Evolutionary conservation across 1,140 invertebrate genomes (phyloP), one percentile per base, ranked within the genome.

Genomic region (Drosophila nebulosa): DNA sequence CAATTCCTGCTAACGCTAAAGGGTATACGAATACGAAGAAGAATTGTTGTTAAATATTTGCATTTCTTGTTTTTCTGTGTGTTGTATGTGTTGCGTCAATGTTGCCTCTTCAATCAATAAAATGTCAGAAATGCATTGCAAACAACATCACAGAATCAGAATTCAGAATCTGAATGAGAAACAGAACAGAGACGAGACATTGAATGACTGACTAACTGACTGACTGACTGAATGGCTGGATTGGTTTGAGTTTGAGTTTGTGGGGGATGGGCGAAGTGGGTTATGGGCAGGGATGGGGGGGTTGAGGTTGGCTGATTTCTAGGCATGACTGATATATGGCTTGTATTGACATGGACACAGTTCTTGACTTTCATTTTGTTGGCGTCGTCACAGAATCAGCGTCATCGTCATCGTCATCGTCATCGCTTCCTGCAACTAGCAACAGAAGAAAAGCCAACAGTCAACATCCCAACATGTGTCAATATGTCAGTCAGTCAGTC

Each of bases 301-400:
- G 80, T 76, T 79, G 85, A 79, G 10, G 57, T 50, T 69, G 30
- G 46, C 27, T 61, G 42, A 39, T 32, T 24, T 26, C 81, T 86
- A 86, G 81, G 63, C 78, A 80, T 86, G 80, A 70, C 80, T 85
- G 80, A 85, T 85, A 86, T 85, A 85, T 85, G 78, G 80, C 77
- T 70, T 85, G 81, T 85, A 86, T 81, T 85, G 80, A 86, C 83
- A 86, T 78, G 80, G 80, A 81, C 80, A 86, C 80, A 85, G 81
- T 81, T 86, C 80, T 84, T 74, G 69, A 79, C 65, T 84, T 75
- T 46, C 79, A 79, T 70, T 74, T 58, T 61, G 70, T 66, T 78
- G 68, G 74, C 72, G 76, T 85, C 85, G 79, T 85, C 74, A 65
- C 69, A 59, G 53, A 74, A 69, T 78, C 62, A 65, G 59, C 39